Evolutionary conservation across 2,888 invertebrate species (phyloP).

Genomic region (Aphodius granarius): DNA sequence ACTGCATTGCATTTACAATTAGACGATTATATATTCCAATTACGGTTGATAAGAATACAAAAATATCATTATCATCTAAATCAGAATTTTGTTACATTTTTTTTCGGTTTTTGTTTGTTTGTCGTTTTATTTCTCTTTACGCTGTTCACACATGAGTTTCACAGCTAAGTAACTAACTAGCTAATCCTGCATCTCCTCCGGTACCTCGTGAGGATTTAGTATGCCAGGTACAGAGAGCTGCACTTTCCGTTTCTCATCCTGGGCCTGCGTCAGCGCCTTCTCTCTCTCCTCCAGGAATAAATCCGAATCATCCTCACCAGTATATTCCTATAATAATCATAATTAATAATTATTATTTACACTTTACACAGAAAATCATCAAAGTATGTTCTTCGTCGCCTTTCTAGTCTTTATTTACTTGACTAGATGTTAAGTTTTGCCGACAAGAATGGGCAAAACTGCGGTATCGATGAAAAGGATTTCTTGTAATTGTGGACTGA

Average conservation of each 20-base stretch:
- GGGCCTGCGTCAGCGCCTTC: conserved; percentile 83
- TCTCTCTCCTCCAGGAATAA: conserved; percentile 97
- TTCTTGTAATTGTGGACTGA: no score
- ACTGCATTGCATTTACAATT: conserved; percentile 39
- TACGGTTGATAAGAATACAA: conserved; percentile 31
- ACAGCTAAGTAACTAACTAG: conserved; percentile 33
- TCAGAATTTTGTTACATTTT: conserved; percentile 24
- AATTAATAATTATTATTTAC: neutral
- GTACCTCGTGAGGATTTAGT: conserved; percentile 92
- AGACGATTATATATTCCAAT: conserved; percentile 32
- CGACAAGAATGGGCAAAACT: no score
- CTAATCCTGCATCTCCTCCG: conserved; percentile 94
- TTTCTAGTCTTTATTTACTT: no score
- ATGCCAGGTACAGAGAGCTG: conserved; percentile 96
- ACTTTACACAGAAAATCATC: no score
- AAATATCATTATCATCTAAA: conserved; percentile 32
- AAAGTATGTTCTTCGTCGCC: no score
- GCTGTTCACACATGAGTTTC: conserved; percentile 20
- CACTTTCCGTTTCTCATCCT: conserved; percentile 89
- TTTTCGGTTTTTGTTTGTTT: conserved; percentile 4
- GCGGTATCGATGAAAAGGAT: no score
- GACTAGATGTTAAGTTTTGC: no score
- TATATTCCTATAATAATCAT: conserved; percentile 78
- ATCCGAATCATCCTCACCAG: conserved; percentile 97
- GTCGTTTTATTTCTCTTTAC: conserved; percentile 23